phyloP scores from a whole-genome alignment of 2,113 vertebrate genomes.

The Entosphenus tridentatus region DNA sequence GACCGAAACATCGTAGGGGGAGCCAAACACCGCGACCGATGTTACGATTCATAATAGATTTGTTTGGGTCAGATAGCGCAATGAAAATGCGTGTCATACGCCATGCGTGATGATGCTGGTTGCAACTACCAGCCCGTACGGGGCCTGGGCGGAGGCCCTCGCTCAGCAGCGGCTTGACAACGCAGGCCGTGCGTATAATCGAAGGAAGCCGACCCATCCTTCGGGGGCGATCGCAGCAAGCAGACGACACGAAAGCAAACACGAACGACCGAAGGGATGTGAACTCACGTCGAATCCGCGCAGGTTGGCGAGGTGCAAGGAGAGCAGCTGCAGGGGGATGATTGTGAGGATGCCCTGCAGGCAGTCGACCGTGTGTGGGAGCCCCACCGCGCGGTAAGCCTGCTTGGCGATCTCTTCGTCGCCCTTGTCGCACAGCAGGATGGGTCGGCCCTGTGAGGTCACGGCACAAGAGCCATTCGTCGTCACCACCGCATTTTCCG shows the following conservation, averaged over 20 bases:
- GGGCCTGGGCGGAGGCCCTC: not conserved
- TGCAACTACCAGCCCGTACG: not conserved
- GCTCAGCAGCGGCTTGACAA: not conserved
- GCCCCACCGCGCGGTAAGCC: constrained; percentile 58
- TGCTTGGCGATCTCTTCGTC: constrained; percentile 49
- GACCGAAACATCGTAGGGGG: too few relatives aligned
- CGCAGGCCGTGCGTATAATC: not conserved
- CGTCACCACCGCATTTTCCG: too few relatives aligned
- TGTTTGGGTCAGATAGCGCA: too few relatives aligned
- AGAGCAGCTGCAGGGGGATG: constrained; percentile 69
- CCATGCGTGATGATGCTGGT: too few relatives aligned
- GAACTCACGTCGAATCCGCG: constrained; percentile 66
- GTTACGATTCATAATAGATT: too few relatives aligned
- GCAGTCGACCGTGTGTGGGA: constrained; percentile 74
- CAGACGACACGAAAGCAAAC: not conserved
- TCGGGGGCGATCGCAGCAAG: not conserved
- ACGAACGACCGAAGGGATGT: not conserved
- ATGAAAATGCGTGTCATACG: too few relatives aligned
- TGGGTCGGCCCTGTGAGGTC: constrained; percentile 48
- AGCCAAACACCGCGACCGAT: too few relatives aligned
- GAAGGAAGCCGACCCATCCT: not conserved
- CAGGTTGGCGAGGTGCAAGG: constrained; percentile 82
- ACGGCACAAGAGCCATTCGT: too few relatives aligned
- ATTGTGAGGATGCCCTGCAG: constrained; percentile 76
- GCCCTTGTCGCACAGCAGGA: constrained; percentile 59